Conservation (phyloP, 2,888 invertebrate species). For the Anaspis maculata region DNA sequence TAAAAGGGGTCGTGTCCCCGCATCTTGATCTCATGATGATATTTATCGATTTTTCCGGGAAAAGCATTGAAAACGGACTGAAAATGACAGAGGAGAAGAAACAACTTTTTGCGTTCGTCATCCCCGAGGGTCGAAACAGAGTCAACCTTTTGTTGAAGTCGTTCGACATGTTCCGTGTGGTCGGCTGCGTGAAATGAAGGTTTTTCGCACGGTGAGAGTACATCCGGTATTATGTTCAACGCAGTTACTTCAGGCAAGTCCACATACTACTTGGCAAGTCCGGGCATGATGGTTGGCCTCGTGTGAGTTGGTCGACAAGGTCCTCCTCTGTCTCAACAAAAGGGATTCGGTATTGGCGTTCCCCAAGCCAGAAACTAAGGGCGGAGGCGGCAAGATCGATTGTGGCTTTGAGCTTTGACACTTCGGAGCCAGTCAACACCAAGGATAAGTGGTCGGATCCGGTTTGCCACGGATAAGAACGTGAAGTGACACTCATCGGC, state of each 20-base stretch:
- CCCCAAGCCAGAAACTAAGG: not conserved
- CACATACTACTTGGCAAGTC: not conserved
- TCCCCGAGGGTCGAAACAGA: not conserved
- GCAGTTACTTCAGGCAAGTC: too few relatives aligned
- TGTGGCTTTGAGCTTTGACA: constrained; percentile 7
- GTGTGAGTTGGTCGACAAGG: not conserved
- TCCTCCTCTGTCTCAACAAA: not conserved
- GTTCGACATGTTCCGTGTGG: not conserved
- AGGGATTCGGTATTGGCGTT: not conserved
- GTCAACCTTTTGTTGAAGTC: not conserved
- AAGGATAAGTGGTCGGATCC: constrained; percentile 15
- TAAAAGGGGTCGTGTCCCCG: constrained; percentile 15
- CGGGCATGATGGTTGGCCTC: not conserved
- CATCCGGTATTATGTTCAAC: too few relatives aligned
- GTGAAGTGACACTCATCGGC: constrained; percentile 1
- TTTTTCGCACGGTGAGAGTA: too few relatives aligned
- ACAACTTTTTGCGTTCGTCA: constrained; percentile 6
- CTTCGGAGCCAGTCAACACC: constrained; percentile 9
- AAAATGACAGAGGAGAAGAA: constrained; percentile 5
- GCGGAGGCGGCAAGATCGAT: constrained; percentile 4
- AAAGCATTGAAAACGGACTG: constrained; percentile 14
- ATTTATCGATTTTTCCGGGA: constrained; percentile 17
- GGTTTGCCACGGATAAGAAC: constrained; percentile 15
- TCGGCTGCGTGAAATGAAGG: not conserved
- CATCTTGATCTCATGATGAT: constrained; percentile 21